Evolutionary conservation across 2,888 invertebrate species (phyloP).

Genomic region (Coenonympha arcania): DNA sequence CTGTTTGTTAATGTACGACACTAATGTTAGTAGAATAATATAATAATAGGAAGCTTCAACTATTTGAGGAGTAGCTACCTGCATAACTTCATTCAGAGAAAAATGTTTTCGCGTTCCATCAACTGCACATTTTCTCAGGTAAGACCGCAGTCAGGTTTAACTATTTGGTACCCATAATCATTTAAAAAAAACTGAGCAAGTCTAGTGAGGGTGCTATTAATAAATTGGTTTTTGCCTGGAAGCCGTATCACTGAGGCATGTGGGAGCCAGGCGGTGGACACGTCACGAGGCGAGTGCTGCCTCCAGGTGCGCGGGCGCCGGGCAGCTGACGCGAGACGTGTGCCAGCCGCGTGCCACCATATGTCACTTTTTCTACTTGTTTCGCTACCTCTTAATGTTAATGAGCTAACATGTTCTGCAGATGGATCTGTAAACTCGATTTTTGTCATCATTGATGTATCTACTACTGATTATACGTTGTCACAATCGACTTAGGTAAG

Average conservation of each 20-base stretch:
- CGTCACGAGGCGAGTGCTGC: too few relatives aligned
- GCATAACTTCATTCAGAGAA: too few relatives aligned
- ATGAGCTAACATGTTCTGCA: constrained; percentile 1
- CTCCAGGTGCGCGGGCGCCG: constrained; percentile 56
- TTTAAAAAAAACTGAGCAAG: too few relatives aligned
- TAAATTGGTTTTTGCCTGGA: constrained; percentile 34
- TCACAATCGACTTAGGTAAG: too few relatives aligned
- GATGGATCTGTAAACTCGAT: constrained; percentile 7
- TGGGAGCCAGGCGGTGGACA: constrained; percentile 30
- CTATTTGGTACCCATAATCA: too few relatives aligned
- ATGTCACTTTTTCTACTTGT: constrained; percentile 26
- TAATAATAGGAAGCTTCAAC: too few relatives aligned
- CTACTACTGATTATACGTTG: too few relatives aligned
- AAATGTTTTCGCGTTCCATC: neutral
- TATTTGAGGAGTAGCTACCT: too few relatives aligned
- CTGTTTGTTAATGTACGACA: too few relatives aligned
- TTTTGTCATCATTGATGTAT: too few relatives aligned
- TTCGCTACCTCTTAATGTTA: constrained; percentile 24
- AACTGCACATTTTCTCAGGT: neutral
- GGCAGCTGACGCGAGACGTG: constrained; percentile 54
- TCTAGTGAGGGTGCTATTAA: neutral
- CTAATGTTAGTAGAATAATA: too few relatives aligned
- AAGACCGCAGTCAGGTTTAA: too few relatives aligned
- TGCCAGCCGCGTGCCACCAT: constrained; percentile 56
- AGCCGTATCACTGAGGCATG: constrained; percentile 47